Evolutionary conservation across 1,140 invertebrate species (phyloP), one percentile per base, ranked within the genome.

Genomic region (Meloidogyne floridensis): DNA sequence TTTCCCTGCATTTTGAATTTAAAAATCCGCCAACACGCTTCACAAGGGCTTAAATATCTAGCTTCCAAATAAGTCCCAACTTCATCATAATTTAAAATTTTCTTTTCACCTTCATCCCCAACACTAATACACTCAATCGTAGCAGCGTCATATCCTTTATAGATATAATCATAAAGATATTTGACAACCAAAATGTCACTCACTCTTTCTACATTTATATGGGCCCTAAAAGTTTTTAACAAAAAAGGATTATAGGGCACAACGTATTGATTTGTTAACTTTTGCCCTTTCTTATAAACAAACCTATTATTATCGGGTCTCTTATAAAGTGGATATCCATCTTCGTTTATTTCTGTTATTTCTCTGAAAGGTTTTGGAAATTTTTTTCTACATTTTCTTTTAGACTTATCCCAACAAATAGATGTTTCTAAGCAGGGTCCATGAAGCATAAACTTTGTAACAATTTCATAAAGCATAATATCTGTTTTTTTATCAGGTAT

Each of bases 1-100:
- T 75, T 75, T 32, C 74, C 74, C 56, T 75, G 74, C 18, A 75
- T 20, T 9, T n/a, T 43, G 6, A 75, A 75, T 75, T 75, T 75
- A 75, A 75, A 75, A 32, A 75, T 75, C 18, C 74, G 8, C 18
- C 43, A 75, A 47, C 74, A 75, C 8, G 74, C 71, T 72, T 72
- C 71, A 6, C 71, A 72, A 32, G 71, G 71, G 43, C 71, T 72
- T 72, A 72, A 72, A 5, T 72, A 72, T 8, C 71, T 20, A 9
- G 71, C 71, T 5, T 72, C 71, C 2, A 72, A 13, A 72, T 72
- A 72, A 32, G 32, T 72, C 8, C 7, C 7, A 72, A 72, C 71
- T 72, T 72, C 71, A 72, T 72, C 71, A 72, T 72, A 72, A 13
- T 72, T 72, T 11, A 72, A 72, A 9, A 8, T 7, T 20, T 20